phyloP scores from a whole-genome alignment of 2,797 vertebrate genomes.

The Caiman crocodilus region DNA sequence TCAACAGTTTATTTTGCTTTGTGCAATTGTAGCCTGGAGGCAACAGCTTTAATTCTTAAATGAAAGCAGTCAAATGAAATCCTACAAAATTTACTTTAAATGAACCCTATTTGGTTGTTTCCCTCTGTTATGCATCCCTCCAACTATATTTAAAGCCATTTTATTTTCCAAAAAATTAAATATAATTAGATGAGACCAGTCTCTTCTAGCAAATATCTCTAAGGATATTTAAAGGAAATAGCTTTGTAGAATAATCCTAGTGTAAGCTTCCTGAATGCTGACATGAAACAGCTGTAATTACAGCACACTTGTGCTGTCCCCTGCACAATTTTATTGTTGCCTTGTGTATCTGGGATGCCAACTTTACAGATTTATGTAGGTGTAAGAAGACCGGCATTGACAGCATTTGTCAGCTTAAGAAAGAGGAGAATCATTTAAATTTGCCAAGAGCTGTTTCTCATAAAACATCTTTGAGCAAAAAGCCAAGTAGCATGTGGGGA shows the following conservation, averaged over 20 bases:
- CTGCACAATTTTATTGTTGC: slow-evolving; percentile 61
- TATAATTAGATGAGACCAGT: slow-evolving; percentile 14
- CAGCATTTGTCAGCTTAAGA: slow-evolving; percentile 45
- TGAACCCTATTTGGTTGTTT: slow-evolving; percentile 40
- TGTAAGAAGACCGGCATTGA: not conserved
- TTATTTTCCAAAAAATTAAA: slow-evolving; percentile 62
- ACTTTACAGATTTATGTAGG: slow-evolving; percentile 21
- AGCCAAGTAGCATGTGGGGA: slow-evolving; percentile 28
- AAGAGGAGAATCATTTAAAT: slow-evolving; percentile 51
- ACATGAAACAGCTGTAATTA: slow-evolving; percentile 50
- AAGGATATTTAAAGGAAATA: slow-evolving; percentile 33
- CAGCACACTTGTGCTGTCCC: slow-evolving; percentile 20
- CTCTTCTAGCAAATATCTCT: slow-evolving; percentile 30
- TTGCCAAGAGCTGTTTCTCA: slow-evolving; percentile 58
- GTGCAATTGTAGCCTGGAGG: not conserved
- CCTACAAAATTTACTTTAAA: slow-evolving; percentile 38
- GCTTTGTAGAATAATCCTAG: slow-evolving; percentile 35
- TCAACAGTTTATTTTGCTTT: not conserved
- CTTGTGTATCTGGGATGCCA: slow-evolving; percentile 31
- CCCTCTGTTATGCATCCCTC: slow-evolving; percentile 25
- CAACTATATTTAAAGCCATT: slow-evolving; percentile 6
- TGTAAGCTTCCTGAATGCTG: slow-evolving; percentile 37
- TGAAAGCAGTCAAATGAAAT: not conserved
- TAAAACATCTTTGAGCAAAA: slow-evolving; percentile 61
- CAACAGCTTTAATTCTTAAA: not conserved